These are phyloP conservation scores for Toxostoma redivivum DNA, from an alignment of 2,113 vertebrate species.

Conservation along the genomic window DNA sequence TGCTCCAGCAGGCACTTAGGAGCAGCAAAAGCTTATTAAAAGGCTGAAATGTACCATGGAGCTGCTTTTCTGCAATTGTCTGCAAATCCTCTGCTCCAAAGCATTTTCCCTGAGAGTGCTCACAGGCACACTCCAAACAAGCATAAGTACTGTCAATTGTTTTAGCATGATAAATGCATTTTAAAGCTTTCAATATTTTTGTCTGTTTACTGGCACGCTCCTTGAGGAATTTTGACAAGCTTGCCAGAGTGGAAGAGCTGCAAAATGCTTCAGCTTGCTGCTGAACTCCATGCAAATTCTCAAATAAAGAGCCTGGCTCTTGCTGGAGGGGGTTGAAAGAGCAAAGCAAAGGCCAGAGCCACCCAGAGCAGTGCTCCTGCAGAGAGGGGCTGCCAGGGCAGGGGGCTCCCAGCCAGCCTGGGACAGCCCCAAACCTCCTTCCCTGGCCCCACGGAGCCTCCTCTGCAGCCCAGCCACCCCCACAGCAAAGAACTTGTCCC, in stretches of 20 bases:
- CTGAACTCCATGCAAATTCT: background rate
- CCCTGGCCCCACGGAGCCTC: rapidly evolving
- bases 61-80: background rate
- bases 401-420: background rate
- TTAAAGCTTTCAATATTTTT: slow-evolving; percentile 42
- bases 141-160: background rate
- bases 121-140: background rate
- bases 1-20: background rate
- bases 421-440: background rate
- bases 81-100: slow-evolving; percentile 29
- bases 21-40: background rate
- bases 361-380: background rate
- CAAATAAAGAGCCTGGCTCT: background rate
- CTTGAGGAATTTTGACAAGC: slow-evolving; percentile 27
- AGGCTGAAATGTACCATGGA: background rate
- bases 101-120: slow-evolving; percentile 20
- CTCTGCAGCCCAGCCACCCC: background rate
- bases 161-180: slow-evolving; percentile 37
- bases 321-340: background rate
- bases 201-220: background rate
- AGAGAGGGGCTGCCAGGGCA: background rate
- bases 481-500: background rate
- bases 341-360: background rate
- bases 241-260: background rate
- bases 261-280: background rate